These are phyloP conservation scores for Polyploca ridens DNA, from an alignment of 2,888 invertebrate genomes.

Conservation along the genomic window DNA sequence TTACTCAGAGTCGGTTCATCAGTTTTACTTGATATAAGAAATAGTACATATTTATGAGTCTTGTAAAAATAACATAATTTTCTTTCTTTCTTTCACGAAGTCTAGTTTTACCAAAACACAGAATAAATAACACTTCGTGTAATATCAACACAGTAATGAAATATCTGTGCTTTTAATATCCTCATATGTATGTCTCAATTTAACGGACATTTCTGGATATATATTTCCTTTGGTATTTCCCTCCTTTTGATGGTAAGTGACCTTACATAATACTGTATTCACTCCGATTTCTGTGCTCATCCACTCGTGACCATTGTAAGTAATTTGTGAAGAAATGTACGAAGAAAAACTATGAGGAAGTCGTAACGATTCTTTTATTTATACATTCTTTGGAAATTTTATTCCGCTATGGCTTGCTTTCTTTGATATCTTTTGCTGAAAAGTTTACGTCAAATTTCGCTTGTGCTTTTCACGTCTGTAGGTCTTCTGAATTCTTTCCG, in stretches of 20 bases:
- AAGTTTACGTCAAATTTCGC: neutral
- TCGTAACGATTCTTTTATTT: conserved; percentile 1
- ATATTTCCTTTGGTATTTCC: neutral
- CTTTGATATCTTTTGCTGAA: neutral
- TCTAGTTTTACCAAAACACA: too few relatives aligned
- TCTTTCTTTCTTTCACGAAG: too few relatives aligned
- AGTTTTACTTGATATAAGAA: too few relatives aligned
- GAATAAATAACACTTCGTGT: too few relatives aligned
- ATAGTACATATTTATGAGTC: too few relatives aligned
- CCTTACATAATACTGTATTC: conserved; percentile 5
- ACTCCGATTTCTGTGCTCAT: neutral
- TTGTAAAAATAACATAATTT: too few relatives aligned
- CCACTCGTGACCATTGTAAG: conserved; percentile 8
- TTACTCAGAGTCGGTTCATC: too few relatives aligned
- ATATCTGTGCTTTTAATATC: neutral
- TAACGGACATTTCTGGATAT: neutral
- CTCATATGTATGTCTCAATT: neutral
- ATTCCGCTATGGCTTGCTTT: neutral
- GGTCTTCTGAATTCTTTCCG: too few relatives aligned
- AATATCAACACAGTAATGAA: too few relatives aligned
- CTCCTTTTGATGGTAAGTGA: conserved; percentile 2
- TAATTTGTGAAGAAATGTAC: neutral
- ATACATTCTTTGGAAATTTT: neutral
- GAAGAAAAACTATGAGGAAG: neutral
- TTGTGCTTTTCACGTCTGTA: neutral